A percentile compares a stretch with the other conserved stretches of the same genome.
These are phyloP conservation scores for Enteromius radiatus DNA, from an alignment of 2,797 vertebrate genomes.

Conservation along the genomic window DNA sequence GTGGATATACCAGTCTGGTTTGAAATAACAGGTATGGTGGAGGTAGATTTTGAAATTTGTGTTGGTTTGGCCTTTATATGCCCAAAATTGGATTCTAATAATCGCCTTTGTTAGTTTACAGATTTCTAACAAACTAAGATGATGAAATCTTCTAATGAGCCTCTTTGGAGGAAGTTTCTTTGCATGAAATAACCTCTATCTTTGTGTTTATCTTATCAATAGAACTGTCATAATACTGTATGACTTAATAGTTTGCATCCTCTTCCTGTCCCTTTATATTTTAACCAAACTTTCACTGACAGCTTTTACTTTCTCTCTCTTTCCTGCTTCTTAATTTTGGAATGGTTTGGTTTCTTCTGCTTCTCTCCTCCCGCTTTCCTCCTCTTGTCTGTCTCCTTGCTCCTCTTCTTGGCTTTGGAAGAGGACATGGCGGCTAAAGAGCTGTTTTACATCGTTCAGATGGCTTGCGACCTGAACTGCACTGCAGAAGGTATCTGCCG, in stretches of 20 bases:
- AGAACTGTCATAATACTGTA: slow-evolving; percentile 33
- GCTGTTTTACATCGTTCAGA: slow-evolving; percentile 98
- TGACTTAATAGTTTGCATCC: slow-evolving; percentile 34
- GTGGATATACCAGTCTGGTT: slow-evolving; percentile 90
- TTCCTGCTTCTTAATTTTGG: slow-evolving; percentile 49
- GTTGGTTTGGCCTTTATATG: slow-evolving; percentile 31
- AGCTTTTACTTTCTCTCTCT: slow-evolving; percentile 64
- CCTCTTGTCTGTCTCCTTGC: slow-evolving; percentile 66
- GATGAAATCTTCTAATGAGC: slow-evolving; percentile 22
- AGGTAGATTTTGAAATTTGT: not conserved
- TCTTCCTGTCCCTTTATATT: slow-evolving; percentile 67
- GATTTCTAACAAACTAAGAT: not conserved
- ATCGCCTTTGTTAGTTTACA: not conserved
- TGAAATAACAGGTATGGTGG: slow-evolving; percentile 91
- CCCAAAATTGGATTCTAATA: slow-evolving; percentile 17
- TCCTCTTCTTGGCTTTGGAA: slow-evolving; percentile 85
- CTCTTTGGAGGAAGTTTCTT: slow-evolving; percentile 20
- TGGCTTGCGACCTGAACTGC: slow-evolving; percentile 99
- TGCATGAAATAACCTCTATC: slow-evolving; percentile 35
- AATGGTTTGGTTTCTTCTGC: slow-evolving; percentile 42
- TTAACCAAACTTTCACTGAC: slow-evolving; percentile 70
- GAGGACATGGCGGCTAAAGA: slow-evolving; percentile 93
- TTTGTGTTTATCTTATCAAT: slow-evolving; percentile 26
- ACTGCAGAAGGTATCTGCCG: slow-evolving; percentile 99
- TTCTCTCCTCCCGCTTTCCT: slow-evolving; percentile 51